Conservation (phyloP, 2,113 vertebrate species). For the Tonatia bakeri region DNA sequence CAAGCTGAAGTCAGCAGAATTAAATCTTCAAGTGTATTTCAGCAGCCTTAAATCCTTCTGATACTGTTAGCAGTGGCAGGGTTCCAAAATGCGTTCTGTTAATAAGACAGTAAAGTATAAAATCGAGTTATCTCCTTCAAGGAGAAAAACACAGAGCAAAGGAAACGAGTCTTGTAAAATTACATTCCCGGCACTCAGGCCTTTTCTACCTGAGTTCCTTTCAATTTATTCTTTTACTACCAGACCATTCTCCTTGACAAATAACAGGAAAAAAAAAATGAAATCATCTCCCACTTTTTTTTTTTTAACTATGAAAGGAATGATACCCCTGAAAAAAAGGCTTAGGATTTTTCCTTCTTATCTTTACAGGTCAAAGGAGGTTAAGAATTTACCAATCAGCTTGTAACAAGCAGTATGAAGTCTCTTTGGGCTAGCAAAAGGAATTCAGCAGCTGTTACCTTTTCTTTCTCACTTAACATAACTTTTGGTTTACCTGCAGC, state of each 20-base stretch:
- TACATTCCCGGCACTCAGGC: slow-evolving; percentile 62
- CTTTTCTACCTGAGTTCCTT: slow-evolving; percentile 73
- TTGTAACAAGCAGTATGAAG: slow-evolving; percentile 61
- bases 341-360: slow-evolving; percentile 60
- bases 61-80: slow-evolving; percentile 86
- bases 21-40: slow-evolving; percentile 86
- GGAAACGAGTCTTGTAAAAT: slow-evolving; percentile 74
- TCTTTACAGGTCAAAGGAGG: slow-evolving; percentile 74
- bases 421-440: slow-evolving; percentile 78
- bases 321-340: slow-evolving; percentile 47
- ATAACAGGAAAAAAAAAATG: slow-evolving; percentile 37
- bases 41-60: slow-evolving; percentile 85
- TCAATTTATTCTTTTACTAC: slow-evolving; percentile 76
- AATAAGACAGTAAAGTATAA: slow-evolving; percentile 87
- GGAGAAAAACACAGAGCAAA: slow-evolving; percentile 60
- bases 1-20: slow-evolving; percentile 88
- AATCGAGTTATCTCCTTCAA: slow-evolving; percentile 83
- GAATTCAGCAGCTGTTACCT: slow-evolving; percentile 81
- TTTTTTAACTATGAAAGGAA: slow-evolving; percentile 42
- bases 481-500: slow-evolving; percentile 82
- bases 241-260: slow-evolving; percentile 67
- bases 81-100: slow-evolving; percentile 86
- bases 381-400: slow-evolving; percentile 77
- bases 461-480: slow-evolving; percentile 80
- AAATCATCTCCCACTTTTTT: slow-evolving; percentile 48